These are phyloP conservation scores for Ryuthela nishihirai DNA, from an alignment of 2,888 invertebrate genomes.

Conservation along the genomic window DNA sequence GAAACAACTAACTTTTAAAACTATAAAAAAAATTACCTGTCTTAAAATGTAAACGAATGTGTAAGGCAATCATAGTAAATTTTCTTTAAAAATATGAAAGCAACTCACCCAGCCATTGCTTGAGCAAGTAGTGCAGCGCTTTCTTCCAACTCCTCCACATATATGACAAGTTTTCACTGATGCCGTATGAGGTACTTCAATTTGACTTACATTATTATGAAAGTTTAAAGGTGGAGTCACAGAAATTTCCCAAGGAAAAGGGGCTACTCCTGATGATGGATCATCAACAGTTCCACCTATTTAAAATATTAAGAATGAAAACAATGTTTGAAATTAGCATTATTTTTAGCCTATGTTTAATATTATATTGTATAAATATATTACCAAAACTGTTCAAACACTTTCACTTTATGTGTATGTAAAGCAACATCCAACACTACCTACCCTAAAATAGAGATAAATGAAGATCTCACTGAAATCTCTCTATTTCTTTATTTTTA, in stretches of 20 bases:
- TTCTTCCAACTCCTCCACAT: constrained; percentile 51
- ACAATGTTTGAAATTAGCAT: not conserved
- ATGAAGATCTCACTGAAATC: too few species aligned
- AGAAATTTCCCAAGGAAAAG: constrained; percentile 54
- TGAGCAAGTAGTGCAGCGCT: constrained; percentile 50
- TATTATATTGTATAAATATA: too few species aligned
- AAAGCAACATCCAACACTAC: too few species aligned
- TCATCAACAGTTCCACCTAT: constrained; percentile 52
- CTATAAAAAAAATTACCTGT: too few species aligned
- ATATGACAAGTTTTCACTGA: constrained; percentile 53
- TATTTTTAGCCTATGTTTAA: too few species aligned
- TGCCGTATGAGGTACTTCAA: constrained; percentile 57
- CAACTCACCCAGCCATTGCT: constrained; percentile 54
- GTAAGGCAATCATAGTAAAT: too few species aligned
- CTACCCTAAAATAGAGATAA: too few species aligned
- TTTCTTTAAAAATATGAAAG: not conserved
- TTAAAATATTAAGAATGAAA: constrained; percentile 1
- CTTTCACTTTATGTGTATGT: too few species aligned
- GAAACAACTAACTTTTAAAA: too few species aligned
- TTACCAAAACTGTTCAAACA: too few species aligned
- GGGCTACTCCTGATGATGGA: constrained; percentile 49
- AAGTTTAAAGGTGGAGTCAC: constrained; percentile 52
- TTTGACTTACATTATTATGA: constrained; percentile 51
- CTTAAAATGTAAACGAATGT: too few species aligned
- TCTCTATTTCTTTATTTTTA: too few species aligned